Evolutionary conservation across 2,113 vertebrate genomes (phyloP).

Genomic region (Anoplopoma fimbria): DNA sequence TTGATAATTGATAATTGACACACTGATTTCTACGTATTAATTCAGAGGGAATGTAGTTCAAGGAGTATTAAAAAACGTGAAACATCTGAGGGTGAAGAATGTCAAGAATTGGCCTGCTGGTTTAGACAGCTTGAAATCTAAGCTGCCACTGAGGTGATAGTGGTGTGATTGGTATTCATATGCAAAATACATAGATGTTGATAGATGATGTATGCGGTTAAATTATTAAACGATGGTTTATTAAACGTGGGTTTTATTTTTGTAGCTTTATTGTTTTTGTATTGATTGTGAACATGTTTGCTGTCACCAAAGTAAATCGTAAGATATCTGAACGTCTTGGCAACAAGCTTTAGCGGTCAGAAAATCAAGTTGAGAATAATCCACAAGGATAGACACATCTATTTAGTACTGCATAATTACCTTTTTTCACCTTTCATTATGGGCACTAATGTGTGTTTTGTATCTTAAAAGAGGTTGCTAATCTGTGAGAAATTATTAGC

Average conservation of each 20-base stretch:
- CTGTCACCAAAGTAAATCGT: not conserved
- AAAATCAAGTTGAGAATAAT: not conserved
- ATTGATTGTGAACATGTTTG: not conserved
- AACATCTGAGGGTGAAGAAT: not conserved
- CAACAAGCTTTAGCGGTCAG: not conserved
- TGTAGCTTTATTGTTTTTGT: too few species aligned
- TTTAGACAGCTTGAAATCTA: not conserved
- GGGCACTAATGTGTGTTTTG: not conserved
- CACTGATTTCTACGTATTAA: not conserved
- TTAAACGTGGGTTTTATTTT: not conserved
- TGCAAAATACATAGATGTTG: not conserved
- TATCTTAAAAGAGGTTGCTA: not conserved
- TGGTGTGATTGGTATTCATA: conserved; percentile 1
- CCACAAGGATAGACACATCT: not conserved
- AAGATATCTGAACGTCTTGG: not conserved
- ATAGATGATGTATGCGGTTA: not conserved
- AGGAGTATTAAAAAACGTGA: not conserved
- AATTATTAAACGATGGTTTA: not conserved
- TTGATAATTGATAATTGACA: too few species aligned
- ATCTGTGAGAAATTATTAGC: not conserved
- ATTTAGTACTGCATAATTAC: not conserved
- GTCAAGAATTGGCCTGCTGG: not conserved
- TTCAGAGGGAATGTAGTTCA: not conserved
- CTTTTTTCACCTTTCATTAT: not conserved
- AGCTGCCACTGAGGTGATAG: not conserved